Evolutionary conservation across 2,113 vertebrate species (phyloP).

Genomic region (Triplophysa tibetana): DNA sequence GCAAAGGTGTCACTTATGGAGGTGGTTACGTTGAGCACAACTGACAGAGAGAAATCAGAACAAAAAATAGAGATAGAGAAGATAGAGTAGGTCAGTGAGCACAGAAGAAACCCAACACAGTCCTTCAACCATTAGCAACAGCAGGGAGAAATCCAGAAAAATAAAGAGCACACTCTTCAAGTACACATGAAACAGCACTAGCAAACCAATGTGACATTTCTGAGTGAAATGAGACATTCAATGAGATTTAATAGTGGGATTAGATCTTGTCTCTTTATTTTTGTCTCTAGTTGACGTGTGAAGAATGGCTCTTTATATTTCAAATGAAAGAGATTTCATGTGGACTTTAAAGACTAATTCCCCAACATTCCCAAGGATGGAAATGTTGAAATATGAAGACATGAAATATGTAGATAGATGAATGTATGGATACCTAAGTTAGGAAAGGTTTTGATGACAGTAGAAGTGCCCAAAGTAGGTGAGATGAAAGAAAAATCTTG

Average conservation of each 20-base stretch:
- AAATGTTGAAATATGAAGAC: not conserved
- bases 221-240: not conserved
- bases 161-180: not conserved
- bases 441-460: slow-evolving; percentile 51
- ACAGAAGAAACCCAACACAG: not conserved
- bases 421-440: slow-evolving; percentile 52
- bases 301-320: no score
- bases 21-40: slow-evolving; percentile 75
- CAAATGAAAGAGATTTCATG: not conserved
- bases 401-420: not conserved
- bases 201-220: not conserved
- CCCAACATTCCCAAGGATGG: not conserved
- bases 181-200: slow-evolving; percentile 4
- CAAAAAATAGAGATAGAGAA: slow-evolving; percentile 54
- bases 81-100: slow-evolving; percentile 39
- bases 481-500: slow-evolving; percentile 67
- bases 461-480: slow-evolving; percentile 58
- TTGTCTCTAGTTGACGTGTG: no score
- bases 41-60: slow-evolving; percentile 62
- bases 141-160: not conserved
- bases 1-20: slow-evolving; percentile 77
- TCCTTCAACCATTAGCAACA: not conserved
- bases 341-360: not conserved
- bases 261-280: not conserved
- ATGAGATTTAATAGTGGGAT: not conserved